A percentile compares a stretch with the other conserved stretches of the same genome.
Conservation (phyloP, 2,797 vertebrate genomes). For the Meda fulgida region DNA sequence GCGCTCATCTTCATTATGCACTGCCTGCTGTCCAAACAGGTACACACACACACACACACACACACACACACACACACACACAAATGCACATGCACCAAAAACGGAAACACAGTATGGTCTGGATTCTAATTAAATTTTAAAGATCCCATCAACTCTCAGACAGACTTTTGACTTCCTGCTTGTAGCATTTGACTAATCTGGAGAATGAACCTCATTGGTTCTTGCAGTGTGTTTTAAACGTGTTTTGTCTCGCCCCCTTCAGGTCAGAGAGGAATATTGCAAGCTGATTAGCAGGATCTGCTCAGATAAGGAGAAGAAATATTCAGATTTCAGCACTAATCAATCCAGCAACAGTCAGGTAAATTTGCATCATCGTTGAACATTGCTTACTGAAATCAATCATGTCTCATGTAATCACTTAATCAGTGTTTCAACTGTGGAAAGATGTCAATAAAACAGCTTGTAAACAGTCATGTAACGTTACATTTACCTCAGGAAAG, state of each 20-base stretch:
- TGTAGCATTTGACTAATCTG: no score
- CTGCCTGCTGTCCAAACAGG: slow-evolving; percentile 85
- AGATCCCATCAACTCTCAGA: neutral
- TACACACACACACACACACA: neutral
- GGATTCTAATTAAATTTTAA: neutral
- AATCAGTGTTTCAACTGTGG: neutral
- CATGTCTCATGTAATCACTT: neutral
- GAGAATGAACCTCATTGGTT: no score
- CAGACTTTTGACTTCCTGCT: neutral
- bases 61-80: neutral
- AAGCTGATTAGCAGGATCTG: slow-evolving; percentile 72
- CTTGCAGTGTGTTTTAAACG: neutral
- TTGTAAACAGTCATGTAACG: neutral
- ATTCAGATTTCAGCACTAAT: slow-evolving; percentile 78
- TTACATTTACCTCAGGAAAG: neutral
- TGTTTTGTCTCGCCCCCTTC: slow-evolving; percentile 63
- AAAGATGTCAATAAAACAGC: neutral
- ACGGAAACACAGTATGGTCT: neutral
- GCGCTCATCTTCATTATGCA: slow-evolving; percentile 84
- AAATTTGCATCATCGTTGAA: neutral
- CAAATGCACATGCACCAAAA: neutral
- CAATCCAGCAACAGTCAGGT: slow-evolving; percentile 73
- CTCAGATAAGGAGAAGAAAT: slow-evolving; percentile 73
- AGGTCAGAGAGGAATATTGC: slow-evolving; percentile 88
- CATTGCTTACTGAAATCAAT: neutral